These are phyloP conservation scores for Cheumatopsyche charites DNA, from an alignment of 1,140 invertebrate species.

Conservation along the genomic window DNA sequence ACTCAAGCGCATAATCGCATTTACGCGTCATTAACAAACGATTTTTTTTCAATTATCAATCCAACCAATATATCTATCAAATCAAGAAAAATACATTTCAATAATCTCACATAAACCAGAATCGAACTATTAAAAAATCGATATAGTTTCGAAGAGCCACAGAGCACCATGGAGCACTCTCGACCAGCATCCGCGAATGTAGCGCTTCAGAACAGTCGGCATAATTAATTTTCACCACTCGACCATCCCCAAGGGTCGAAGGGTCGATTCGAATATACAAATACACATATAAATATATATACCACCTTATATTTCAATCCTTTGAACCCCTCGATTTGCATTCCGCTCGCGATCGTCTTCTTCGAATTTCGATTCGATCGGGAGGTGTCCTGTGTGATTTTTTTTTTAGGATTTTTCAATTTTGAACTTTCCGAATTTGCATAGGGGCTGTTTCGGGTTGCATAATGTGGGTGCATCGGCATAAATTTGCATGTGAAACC, in stretches of 20 bases:
- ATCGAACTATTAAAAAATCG: background rate
- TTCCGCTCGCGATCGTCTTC: conserved; percentile 5
- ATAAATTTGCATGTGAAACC: conserved; percentile 1
- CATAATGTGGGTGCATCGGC: background rate
- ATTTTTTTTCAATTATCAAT: too few relatives aligned
- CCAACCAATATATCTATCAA: too few relatives aligned
- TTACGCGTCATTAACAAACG: too few relatives aligned
- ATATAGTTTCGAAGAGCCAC: background rate
- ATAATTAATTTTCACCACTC: conserved; percentile 48
- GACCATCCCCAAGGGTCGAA: conserved; percentile 30
- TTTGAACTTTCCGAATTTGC: background rate
- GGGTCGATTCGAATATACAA: background rate
- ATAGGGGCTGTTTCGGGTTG: background rate
- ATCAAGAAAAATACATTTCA: too few relatives aligned
- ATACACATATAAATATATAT: background rate
- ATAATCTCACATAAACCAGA: too few relatives aligned
- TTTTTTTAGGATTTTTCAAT: background rate
- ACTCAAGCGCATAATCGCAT: too few relatives aligned
- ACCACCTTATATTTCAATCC: background rate
- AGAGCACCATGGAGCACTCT: background rate
- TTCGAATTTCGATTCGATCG: background rate
- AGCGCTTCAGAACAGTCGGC: conserved; percentile 3
- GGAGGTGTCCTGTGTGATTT: too few relatives aligned
- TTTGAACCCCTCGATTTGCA: conserved; percentile 37
- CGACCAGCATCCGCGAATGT: background rate